Evolutionary conservation across 2,888 invertebrate species (phyloP).

Genomic region (Agrochola macilenta): DNA sequence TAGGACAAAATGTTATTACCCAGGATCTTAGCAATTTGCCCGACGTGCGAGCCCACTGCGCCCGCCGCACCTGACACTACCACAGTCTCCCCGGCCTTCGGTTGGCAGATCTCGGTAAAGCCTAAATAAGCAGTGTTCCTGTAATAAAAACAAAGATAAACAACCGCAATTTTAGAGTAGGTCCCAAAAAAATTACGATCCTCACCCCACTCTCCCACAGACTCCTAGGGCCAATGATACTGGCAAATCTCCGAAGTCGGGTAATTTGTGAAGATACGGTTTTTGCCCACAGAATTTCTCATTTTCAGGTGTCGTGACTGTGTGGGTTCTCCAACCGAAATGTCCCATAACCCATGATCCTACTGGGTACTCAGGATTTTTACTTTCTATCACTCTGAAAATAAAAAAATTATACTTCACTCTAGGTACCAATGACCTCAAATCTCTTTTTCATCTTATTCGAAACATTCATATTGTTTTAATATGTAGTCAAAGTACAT

Average conservation of each 20-base stretch:
- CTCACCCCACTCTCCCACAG: slow-evolving; percentile 93
- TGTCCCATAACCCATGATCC: slow-evolving; percentile 91
- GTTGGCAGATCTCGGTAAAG: slow-evolving; percentile 92
- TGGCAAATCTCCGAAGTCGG: slow-evolving; percentile 90
- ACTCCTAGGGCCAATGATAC: slow-evolving; percentile 91
- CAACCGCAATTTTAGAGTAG: neutral
- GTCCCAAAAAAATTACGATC: neutral
- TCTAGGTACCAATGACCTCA: neutral
- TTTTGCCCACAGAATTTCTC: slow-evolving; percentile 74
- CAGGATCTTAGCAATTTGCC: slow-evolving; percentile 94
- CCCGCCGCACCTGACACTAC: slow-evolving; percentile 93
- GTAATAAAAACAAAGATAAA: slow-evolving; percentile 46
- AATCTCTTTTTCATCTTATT: neutral
- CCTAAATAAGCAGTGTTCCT: slow-evolving; percentile 94
- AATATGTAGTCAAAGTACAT: neutral
- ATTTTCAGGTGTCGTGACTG: slow-evolving; percentile 85
- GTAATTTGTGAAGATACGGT: slow-evolving; percentile 82
- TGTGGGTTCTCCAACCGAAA: slow-evolving; percentile 93
- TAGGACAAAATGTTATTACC: slow-evolving; percentile 74
- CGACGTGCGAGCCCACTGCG: slow-evolving; percentile 93
- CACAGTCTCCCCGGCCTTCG: slow-evolving; percentile 92
- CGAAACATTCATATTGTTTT: neutral
- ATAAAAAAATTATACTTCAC: slow-evolving; percentile 31
- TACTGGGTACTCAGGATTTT: slow-evolving; percentile 91
- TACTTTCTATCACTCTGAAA: slow-evolving; percentile 92